Base-by-base conservation (phyloP, 2,113 vertebrate species). In the Corythoichthys intestinalis region DNA sequence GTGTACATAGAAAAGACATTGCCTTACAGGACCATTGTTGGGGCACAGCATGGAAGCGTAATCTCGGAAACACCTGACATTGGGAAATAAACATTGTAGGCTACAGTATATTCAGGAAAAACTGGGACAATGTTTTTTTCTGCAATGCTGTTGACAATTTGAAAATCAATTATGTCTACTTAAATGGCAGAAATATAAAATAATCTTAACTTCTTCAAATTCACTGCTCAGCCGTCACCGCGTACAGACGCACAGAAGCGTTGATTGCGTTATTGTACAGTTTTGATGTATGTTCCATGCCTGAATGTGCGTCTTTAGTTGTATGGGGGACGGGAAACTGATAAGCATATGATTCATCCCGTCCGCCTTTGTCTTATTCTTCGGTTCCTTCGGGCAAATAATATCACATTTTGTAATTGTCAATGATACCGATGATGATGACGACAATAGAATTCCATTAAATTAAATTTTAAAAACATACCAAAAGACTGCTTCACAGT, bases 1-100 rank as follows among this genome's bases (percentile, higher is more conserved):
- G 63, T 66, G 49, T 17, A 39, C 20, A 69, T 49, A 54, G 57
- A 65, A 62, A 20, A 74, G 59, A 48, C 17, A 34, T 6, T 0
- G 59, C 47, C 6, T 34, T 57, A 4, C 17, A 47, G 1, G 37
- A 62, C 62, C 28, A 75, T 46, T 83, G 67, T 75, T 72, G 1
- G 54, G 47, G 74, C 73, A 54, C 67, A 75, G 73, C 71, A 49
- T 60, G 66, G 37, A 71, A 71, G 49, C 64, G 66, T 17, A 65
- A 47, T 6, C n/a, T 3, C 17, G 47, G 9, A 48, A 48, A n/a
- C 9, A 67, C 49, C 49, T 37, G 13, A 74, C 15, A 50, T 20
- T 64, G 47, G 44, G n/a, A 60, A 47, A 48, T 60, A 28, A 59
- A 66, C 17, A 46, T 14, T 0, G 7, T 3, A 39, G 14, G 3